Evolutionary conservation across 2,797 vertebrate genomes (phyloP).

Genomic region (Hapalemur alaotrensis): DNA sequence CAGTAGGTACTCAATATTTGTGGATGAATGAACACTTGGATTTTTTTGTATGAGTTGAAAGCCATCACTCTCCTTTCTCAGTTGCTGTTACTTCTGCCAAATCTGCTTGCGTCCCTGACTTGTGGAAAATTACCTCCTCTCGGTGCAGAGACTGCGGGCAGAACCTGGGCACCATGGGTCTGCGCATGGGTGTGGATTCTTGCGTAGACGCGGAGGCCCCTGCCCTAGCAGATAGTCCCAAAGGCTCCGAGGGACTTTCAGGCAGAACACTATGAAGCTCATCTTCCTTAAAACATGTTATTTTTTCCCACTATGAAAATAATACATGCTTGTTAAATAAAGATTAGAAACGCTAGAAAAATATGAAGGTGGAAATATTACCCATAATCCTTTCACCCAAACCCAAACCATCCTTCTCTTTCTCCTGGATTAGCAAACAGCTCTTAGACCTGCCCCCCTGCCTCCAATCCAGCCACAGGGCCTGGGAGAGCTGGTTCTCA

Average conservation of each 20-base stretch:
- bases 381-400: not conserved
- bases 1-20: not conserved
- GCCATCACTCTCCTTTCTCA: not conserved
- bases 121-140: slow-evolving; percentile 3
- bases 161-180: not conserved
- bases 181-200: slow-evolving; percentile 56
- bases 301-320: slow-evolving; percentile 42
- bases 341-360: not conserved
- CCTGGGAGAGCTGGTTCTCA: not conserved
- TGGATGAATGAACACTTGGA: not conserved
- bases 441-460: not conserved
- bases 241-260: slow-evolving; percentile 28
- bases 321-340: slow-evolving; percentile 28
- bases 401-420: not conserved
- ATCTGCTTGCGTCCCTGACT: not conserved
- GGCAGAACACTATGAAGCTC: slow-evolving; percentile 22
- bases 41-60: not conserved
- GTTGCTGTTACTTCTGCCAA: not conserved
- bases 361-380: not conserved
- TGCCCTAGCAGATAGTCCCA: not conserved
- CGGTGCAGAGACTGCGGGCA: not conserved
- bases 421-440: not conserved
- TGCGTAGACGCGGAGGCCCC: not conserved
- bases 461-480: not conserved
- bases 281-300: slow-evolving; percentile 22